Conservation (phyloP, 1,140 invertebrate genomes). For the Drosophila micromelanica region DNA sequence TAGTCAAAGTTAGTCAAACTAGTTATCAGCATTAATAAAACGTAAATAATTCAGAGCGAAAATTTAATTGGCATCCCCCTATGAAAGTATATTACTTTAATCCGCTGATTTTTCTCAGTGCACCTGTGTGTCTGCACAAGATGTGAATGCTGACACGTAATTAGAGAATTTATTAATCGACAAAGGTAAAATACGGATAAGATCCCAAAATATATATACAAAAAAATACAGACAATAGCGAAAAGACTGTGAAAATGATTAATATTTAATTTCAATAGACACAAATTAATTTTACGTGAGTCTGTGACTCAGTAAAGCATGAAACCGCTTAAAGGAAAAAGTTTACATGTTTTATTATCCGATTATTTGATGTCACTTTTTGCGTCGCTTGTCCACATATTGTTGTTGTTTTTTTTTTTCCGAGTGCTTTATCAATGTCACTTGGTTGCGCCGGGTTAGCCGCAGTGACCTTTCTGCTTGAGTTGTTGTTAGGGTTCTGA, state of each 20-base stretch:
- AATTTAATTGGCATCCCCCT: too few relatives aligned
- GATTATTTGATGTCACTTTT: not conserved
- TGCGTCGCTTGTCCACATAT: constrained; percentile 32
- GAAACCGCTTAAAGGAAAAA: not conserved
- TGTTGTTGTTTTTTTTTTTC: constrained; percentile 19
- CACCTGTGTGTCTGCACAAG: not conserved
- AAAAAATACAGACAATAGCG: constrained; percentile 8
- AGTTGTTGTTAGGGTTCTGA: constrained; percentile 9
- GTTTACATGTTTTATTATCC: not conserved
- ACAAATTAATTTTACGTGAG: not conserved
- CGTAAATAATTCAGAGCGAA: too few relatives aligned
- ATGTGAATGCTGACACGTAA: constrained; percentile 22
- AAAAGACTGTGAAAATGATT: not conserved
- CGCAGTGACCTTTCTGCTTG: constrained; percentile 69
- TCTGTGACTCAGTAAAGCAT: not conserved
- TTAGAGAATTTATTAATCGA: constrained; percentile 35
- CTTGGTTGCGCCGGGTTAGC: constrained; percentile 22
- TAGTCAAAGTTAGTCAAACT: too few relatives aligned
- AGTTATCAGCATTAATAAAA: too few relatives aligned
- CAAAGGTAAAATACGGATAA: constrained; percentile 12
- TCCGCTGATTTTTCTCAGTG: constrained; percentile 7
- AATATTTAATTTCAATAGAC: not conserved
- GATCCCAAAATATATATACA: constrained; percentile 33
- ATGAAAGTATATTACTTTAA: too few relatives aligned
- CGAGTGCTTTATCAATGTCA: constrained; percentile 64